Evolutionary conservation across 2,797 vertebrate genomes (phyloP), one percentile per base, ranked within the genome.

Genomic region (Anguilla pacifica): DNA sequence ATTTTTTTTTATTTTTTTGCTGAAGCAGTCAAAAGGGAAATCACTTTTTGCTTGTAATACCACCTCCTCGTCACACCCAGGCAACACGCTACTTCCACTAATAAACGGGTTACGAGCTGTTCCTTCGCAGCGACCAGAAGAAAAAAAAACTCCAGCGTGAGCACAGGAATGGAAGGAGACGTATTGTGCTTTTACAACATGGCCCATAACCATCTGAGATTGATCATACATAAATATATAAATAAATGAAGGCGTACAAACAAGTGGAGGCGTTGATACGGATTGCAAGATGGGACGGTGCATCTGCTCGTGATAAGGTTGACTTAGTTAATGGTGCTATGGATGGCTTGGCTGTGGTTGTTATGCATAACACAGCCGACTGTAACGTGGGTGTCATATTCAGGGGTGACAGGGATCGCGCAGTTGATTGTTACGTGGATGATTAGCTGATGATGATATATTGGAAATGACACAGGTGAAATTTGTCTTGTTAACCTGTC

Each of bases 11-110:
- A n/a, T 10, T 13, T 77, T 87, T 84, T 79, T 64, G 86, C 90
- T 89, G 87, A 91, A 87, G 87, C 86, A 59, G 67, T 87, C 85
- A 83, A 90, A 92, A 89, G 77, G 57, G 43, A 89, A 90, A 90
- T 87, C 72, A 83, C 79, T 88, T 61, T 83, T 49, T 59, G 1
- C n/a, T 10, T 4, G 55, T 28, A 86, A 85, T 88, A 86, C 13
- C 25, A 43, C 55, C 39, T 81, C 25, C 35, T 46, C 43, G 77
- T 81, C 77, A 46, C 77, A 81, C 6, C 22, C 43, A 3, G 25
- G 77, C 77, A 81, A 81, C 43, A 49, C 43, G 5, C 43, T 49
- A 46, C 17, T 49, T 25, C 39, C 39, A 10, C 77, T 81, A 81
- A 81, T 81, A 81, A 81, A 22, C 19, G 19, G 19, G 6, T 25